Conservation (phyloP, 2,888 invertebrate genomes). For the Euplexia lucipara region DNA sequence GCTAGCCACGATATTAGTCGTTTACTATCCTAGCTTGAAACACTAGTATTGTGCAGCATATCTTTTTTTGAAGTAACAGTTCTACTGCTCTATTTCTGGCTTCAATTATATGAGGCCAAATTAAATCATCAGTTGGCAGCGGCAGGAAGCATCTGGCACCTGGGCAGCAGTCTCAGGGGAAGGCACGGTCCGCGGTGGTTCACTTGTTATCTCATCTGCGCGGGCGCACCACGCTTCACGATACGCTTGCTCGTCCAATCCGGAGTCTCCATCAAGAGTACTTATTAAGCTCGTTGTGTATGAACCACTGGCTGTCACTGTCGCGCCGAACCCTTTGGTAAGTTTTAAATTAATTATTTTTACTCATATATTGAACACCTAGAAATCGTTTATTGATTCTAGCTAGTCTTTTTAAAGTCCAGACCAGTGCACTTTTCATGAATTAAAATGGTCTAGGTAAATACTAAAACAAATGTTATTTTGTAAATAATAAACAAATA, state of each 20-base stretch:
- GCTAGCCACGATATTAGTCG: no score
- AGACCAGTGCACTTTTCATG: no score
- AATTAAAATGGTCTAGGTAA: no score
- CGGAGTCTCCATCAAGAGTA: slow-evolving; percentile 92
- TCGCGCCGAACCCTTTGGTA: slow-evolving; percentile 93
- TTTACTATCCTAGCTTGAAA: no score
- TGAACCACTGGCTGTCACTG: slow-evolving; percentile 92
- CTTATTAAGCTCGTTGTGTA: slow-evolving; percentile 92
- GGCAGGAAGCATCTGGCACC: slow-evolving; percentile 82
- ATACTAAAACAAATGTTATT: no score
- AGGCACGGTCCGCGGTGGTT: slow-evolving; percentile 80
- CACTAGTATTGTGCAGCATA: no score
- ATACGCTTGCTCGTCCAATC: slow-evolving; percentile 94
- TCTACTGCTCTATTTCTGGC: background rate
- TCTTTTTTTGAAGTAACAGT: no score
- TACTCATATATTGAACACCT: no score
- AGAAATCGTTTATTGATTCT: no score
- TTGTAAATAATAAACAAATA: no score
- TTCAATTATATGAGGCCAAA: slow-evolving; percentile 20
- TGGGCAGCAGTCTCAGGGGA: slow-evolving; percentile 81
- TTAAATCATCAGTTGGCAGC: slow-evolving; percentile 83
- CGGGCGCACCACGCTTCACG: slow-evolving; percentile 92
- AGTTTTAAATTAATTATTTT: slow-evolving; percentile 47
- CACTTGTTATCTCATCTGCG: slow-evolving; percentile 89
- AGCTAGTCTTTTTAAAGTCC: no score